A percentile compares a stretch with the other conserved stretches of the same genome.
These are phyloP conservation scores for Carposina sasakii DNA, from an alignment of 1,140 invertebrate species.

Conservation along the genomic window DNA sequence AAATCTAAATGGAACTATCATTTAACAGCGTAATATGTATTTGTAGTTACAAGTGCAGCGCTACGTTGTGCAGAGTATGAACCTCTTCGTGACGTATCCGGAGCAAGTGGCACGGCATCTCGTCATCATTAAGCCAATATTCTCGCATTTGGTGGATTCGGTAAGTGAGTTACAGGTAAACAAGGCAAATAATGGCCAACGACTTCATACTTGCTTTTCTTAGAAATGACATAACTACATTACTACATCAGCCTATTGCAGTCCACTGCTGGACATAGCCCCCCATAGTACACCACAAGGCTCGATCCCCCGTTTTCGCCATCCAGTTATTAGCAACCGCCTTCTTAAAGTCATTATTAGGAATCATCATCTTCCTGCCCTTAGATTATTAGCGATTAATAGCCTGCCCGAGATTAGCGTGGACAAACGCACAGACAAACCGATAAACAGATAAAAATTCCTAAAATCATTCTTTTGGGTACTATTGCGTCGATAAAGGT, in stretches of 20 bases:
- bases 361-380: too few relatives aligned
- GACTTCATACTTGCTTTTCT: too few relatives aligned
- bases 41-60: not conserved
- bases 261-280: not conserved
- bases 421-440: too few relatives aligned
- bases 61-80: not conserved
- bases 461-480: too few relatives aligned
- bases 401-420: too few relatives aligned
- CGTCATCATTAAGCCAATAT: conserved; percentile 30
- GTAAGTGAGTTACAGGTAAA: conserved; percentile 21
- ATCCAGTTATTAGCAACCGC: not conserved
- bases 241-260: not conserved
- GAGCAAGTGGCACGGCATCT: conserved; percentile 33
- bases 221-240: not conserved
- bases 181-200: too few relatives aligned
- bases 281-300: not conserved
- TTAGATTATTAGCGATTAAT: too few relatives aligned
- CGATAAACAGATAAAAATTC: too few relatives aligned
- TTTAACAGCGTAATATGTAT: too few relatives aligned
- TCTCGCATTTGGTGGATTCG: conserved; percentile 29
- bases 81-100: conserved; percentile 28
- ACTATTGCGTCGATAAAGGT: too few relatives aligned
- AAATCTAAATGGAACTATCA: too few relatives aligned
- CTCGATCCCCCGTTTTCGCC: not conserved
- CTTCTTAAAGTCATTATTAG: not conserved